phyloP scores from a whole-genome alignment of 2,113 vertebrate genomes.

The Muntiacus reevesi region DNA sequence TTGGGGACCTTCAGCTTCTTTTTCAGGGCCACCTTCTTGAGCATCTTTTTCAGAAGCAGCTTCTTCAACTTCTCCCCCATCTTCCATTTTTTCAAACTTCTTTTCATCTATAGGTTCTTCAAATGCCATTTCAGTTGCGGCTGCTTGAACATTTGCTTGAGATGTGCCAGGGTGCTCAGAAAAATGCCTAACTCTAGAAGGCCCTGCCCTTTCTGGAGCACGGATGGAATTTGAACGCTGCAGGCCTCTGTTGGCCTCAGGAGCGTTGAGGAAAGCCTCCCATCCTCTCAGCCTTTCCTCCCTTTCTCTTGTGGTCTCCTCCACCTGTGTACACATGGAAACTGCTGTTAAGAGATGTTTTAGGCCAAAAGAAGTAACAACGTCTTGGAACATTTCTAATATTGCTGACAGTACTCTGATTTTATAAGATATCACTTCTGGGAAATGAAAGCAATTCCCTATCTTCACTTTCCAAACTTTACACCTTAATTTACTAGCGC shows the following conservation, averaged over 20 bases:
- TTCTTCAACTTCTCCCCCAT: slow-evolving; percentile 68
- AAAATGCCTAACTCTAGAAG: slow-evolving; percentile 61
- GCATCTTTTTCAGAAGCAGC: slow-evolving; percentile 56
- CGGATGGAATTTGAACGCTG: slow-evolving; percentile 27
- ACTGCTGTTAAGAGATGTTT: slow-evolving; percentile 13
- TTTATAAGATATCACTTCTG: not conserved
- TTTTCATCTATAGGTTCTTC: slow-evolving; percentile 53
- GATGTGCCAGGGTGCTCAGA: slow-evolving; percentile 55
- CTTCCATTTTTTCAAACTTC: slow-evolving; percentile 61
- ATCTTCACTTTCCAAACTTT: slow-evolving; percentile 25
- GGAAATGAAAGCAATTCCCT: not conserved
- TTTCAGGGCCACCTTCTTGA: not conserved
- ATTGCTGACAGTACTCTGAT: not conserved
- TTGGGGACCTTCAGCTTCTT: not conserved
- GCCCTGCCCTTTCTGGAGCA: slow-evolving; percentile 55
- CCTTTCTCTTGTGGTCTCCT: slow-evolving; percentile 94
- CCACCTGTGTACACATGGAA: slow-evolving; percentile 83
- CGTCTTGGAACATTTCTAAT: not conserved
- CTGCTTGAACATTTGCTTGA: slow-evolving; percentile 44
- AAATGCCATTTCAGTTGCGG: not conserved
- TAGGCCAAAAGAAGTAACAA: not conserved
- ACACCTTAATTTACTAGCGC: not conserved
- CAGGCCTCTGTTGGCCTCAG: slow-evolving; percentile 65
- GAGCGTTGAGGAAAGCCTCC: slow-evolving; percentile 86
- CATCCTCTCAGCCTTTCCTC: slow-evolving; percentile 95